These are phyloP conservation scores for Mugil cephalus DNA, from an alignment of 2,113 vertebrate genomes.

Conservation along the genomic window DNA sequence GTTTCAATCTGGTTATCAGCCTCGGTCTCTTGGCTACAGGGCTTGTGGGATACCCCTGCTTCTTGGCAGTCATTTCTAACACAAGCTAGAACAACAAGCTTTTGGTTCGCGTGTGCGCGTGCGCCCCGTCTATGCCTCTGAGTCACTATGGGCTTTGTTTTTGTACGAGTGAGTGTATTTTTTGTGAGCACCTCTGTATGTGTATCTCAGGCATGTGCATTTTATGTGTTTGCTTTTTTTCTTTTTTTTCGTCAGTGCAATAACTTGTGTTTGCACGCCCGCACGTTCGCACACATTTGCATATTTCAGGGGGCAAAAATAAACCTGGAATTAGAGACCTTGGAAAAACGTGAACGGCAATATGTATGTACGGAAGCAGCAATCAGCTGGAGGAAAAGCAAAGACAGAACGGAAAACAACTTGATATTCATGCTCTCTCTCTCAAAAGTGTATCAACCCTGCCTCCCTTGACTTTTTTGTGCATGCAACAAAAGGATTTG, in stretches of 20 bases:
- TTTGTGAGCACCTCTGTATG: conserved; percentile 15
- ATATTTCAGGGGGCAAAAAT: conserved; percentile 6
- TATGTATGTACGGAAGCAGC: background rate
- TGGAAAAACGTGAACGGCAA: background rate
- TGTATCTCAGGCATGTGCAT: conserved; percentile 30
- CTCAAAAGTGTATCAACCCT: conserved; percentile 40
- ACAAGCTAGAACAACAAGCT: conserved; percentile 77
- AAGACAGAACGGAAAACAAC: conserved; percentile 23
- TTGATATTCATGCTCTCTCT: conserved; percentile 37
- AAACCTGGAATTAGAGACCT: conserved; percentile 19
- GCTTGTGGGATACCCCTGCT: conserved; percentile 82
- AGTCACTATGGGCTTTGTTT: conserved; percentile 60
- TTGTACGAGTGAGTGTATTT: conserved; percentile 38
- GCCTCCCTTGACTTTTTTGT: conserved; percentile 37
- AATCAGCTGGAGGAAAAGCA: background rate
- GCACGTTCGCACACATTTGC: conserved; percentile 13
- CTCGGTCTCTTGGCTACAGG: conserved; percentile 79
- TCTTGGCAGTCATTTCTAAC: conserved; percentile 82
- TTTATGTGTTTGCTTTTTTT: too few species aligned
- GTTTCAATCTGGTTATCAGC: conserved; percentile 81
- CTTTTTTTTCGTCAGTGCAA: conserved; percentile 28
- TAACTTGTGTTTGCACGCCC: conserved; percentile 34
- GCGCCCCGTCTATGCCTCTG: conserved; percentile 43
- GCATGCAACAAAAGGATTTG: conserved; percentile 67
- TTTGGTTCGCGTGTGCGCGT: conserved; percentile 35